phyloP scores from a whole-genome alignment of 2,113 vertebrate species.

The Onychostoma macrolepis region DNA sequence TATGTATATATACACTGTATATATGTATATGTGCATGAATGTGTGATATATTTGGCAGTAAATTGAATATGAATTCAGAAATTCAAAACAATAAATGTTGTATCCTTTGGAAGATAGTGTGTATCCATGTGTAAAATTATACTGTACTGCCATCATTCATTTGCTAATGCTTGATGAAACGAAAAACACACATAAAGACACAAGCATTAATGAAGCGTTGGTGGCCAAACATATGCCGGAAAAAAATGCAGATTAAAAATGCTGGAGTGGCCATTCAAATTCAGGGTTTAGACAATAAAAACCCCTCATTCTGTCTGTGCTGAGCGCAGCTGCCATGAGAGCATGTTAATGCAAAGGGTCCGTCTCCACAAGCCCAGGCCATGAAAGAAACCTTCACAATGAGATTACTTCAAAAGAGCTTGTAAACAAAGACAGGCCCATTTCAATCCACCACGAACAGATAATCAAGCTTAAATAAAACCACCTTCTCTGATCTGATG shows the following conservation, averaged over 20 bases:
- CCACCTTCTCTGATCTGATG: conserved; percentile 55
- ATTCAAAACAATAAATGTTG: neutral
- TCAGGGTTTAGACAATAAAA: conserved; percentile 62
- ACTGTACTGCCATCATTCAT: neutral
- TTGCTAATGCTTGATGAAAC: neutral
- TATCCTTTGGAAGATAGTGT: neutral
- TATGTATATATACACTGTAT: too few relatives aligned
- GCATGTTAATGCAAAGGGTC: conserved; percentile 47
- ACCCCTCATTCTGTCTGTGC: conserved; percentile 19
- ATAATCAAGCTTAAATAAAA: conserved; percentile 77
- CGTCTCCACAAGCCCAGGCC: conserved; percentile 61
- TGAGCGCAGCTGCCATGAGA: conserved; percentile 71
- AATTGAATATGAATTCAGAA: neutral
- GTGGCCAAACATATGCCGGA: conserved; percentile 8
- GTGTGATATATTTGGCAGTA: neutral
- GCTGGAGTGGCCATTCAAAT: conserved; percentile 60
- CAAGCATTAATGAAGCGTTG: conserved; percentile 10
- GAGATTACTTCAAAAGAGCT: conserved; percentile 80
- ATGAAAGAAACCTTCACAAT: conserved; percentile 74
- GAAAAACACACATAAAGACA: conserved; percentile 17
- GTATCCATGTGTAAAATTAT: neutral
- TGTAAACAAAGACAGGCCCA: conserved; percentile 73
- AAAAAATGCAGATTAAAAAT: conserved; percentile 58
- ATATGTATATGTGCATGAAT: neutral
- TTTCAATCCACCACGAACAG: conserved; percentile 69